These are phyloP conservation scores for Heteropelma amictum DNA, from an alignment of 2,888 invertebrate species.

Conservation along the genomic window DNA sequence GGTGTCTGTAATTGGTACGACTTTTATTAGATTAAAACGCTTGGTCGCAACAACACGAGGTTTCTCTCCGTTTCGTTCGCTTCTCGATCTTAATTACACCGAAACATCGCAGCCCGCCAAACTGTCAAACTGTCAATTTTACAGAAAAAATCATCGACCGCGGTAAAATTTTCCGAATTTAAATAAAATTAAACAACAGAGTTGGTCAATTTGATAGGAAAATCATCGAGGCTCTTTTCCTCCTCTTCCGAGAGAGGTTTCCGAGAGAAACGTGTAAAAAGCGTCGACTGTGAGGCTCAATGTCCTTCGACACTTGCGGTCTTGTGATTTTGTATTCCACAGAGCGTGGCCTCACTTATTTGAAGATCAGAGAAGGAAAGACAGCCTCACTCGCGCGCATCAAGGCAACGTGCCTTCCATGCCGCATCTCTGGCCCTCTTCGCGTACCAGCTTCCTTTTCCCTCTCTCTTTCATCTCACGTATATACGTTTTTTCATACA, in stretches of 20 bases:
- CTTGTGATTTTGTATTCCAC: slow-evolving; percentile 74
- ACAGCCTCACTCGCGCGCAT: slow-evolving; percentile 52
- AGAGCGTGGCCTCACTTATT: slow-evolving; percentile 76
- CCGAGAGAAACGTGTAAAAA: slow-evolving; percentile 23
- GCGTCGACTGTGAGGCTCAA: slow-evolving; percentile 7
- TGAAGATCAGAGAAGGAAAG: slow-evolving; percentile 72
- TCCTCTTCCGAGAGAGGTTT: no score
- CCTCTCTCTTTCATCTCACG: slow-evolving; percentile 39
- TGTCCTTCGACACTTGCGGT: slow-evolving; percentile 45
- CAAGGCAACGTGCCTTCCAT: slow-evolving; percentile 56
- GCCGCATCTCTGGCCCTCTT: slow-evolving; percentile 39
- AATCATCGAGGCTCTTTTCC: neutral
- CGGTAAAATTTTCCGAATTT: no score
- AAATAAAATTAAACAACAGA: neutral
- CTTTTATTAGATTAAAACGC: no score
- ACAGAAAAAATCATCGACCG: neutral
- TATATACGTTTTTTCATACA: slow-evolving; percentile 21
- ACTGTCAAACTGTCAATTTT: neutral
- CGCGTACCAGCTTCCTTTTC: slow-evolving; percentile 33
- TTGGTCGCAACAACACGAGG: slow-evolving; percentile 74
- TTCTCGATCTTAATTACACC: no score
- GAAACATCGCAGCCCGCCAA: no score
- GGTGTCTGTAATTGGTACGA: slow-evolving; percentile 77
- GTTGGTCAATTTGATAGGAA: neutral
- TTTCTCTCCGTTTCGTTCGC: slow-evolving; percentile 67